Conservation (phyloP, 2,888 invertebrate genomes). For the Tenthredo amoena region DNA sequence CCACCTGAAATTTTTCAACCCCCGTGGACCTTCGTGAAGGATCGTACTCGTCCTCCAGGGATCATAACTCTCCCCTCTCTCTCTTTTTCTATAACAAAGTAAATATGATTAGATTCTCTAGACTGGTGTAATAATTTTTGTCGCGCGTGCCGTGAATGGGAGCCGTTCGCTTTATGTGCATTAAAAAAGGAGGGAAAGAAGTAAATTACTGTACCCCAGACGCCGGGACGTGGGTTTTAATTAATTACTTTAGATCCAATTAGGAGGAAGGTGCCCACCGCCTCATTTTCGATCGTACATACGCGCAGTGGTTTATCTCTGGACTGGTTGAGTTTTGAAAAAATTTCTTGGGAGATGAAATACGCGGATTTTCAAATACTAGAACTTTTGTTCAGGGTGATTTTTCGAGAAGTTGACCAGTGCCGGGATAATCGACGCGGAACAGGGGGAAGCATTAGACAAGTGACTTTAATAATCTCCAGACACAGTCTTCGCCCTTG, state of each 20-base stretch:
- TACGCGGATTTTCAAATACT: no score
- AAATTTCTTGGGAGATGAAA: background rate
- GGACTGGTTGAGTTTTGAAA: background rate
- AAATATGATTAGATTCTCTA: constrained; percentile 11
- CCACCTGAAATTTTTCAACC: no score
- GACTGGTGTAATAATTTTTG: background rate
- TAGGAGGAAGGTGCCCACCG: background rate
- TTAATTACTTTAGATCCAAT: constrained; percentile 33
- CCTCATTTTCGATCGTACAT: background rate
- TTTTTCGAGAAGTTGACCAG: background rate
- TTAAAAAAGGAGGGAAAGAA: background rate
- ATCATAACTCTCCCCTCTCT: no score
- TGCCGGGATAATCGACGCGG: background rate
- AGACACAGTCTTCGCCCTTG: background rate
- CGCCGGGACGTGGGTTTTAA: constrained; percentile 5
- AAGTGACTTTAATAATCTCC: background rate
- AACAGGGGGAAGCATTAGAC: background rate
- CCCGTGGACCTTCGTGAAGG: no score
- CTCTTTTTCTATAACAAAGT: background rate
- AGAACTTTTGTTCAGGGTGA: background rate
- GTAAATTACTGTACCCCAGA: background rate
- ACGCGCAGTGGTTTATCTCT: background rate
- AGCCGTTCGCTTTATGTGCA: background rate
- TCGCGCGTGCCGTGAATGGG: background rate
- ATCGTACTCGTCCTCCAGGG: background rate